phyloP scores from a whole-genome alignment of 2,113 vertebrate species.

The Excalfactoria chinensis region DNA sequence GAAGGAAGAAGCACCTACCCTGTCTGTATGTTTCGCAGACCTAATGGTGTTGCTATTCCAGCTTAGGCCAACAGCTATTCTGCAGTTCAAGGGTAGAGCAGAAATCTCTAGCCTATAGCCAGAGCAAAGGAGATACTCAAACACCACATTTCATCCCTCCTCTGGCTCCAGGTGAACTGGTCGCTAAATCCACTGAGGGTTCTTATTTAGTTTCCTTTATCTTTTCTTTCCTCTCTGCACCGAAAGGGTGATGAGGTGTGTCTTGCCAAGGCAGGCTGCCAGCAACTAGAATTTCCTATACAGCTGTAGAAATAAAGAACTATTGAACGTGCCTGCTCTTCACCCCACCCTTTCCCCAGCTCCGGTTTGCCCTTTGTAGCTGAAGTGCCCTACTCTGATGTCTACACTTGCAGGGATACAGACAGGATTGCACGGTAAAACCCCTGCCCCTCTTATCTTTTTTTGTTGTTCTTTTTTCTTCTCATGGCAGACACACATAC shows the following conservation, averaged over 20 bases:
- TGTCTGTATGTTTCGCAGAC: slow-evolving; percentile 1
- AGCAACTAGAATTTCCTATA: slow-evolving; percentile 31
- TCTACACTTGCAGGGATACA: background rate
- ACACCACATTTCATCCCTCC: accelerated
- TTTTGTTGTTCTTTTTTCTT: background rate
- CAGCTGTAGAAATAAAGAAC: slow-evolving; percentile 51
- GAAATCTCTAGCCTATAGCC: background rate
- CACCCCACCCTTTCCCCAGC: background rate
- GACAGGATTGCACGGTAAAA: accelerated
- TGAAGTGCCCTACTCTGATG: background rate
- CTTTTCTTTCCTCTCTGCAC: background rate
- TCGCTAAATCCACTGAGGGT: background rate
- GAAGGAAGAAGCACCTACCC: background rate
- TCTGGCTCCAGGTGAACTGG: background rate
- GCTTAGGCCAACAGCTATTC: background rate
- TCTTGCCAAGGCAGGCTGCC: slow-evolving; percentile 42
- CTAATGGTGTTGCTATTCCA: background rate
- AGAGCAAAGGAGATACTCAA: background rate
- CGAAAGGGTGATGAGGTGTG: slow-evolving; percentile 33
- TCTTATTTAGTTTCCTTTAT: background rate
- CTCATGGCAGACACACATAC: background rate
- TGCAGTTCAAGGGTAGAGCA: background rate
- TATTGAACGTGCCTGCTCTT: background rate
- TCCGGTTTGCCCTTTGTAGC: background rate
- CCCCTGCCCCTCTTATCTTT: background rate